Percentiles rank a stretch among this genome's conserved stretches.
Evolutionary conservation across 2,113 vertebrate species (phyloP).

Genomic region (Mirza zaza): DNA sequence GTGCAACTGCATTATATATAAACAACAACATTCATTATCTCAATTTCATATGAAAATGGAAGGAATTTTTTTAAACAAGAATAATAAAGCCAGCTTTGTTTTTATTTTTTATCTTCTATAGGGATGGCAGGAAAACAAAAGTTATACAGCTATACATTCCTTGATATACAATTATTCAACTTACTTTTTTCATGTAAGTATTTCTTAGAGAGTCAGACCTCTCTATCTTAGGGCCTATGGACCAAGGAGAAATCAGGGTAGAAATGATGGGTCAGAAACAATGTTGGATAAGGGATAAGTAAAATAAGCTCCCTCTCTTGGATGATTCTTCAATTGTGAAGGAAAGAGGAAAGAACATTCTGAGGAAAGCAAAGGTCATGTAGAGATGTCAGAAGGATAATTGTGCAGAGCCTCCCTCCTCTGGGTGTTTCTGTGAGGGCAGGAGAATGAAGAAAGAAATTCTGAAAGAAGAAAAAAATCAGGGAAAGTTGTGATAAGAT

Average conservation of each 20-base stretch:
- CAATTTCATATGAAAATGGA: background rate
- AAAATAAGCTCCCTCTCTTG: background rate
- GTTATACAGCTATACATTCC: background rate
- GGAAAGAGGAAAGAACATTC: background rate
- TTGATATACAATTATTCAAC: background rate
- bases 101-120: constrained; percentile 1
- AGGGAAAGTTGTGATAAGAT: background rate
- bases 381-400: background rate
- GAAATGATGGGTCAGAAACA: background rate
- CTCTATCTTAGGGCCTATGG: background rate
- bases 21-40: background rate
- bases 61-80: background rate
- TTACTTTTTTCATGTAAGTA: background rate
- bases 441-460: background rate
- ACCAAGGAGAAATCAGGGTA: background rate
- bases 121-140: background rate
- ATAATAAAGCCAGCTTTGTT: background rate
- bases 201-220: background rate
- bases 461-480: background rate
- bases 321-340: background rate
- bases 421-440: background rate
- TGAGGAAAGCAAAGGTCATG: background rate
- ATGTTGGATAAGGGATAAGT: background rate
- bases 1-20: background rate
- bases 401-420: background rate